Percentiles rank a stretch among this genome's conserved stretches.
These are phyloP conservation scores for Hydractinia symbiolongicarpus DNA, from an alignment of 30 jellyfish, hydroid and myxozoan species.

Conservation along the genomic window DNA sequence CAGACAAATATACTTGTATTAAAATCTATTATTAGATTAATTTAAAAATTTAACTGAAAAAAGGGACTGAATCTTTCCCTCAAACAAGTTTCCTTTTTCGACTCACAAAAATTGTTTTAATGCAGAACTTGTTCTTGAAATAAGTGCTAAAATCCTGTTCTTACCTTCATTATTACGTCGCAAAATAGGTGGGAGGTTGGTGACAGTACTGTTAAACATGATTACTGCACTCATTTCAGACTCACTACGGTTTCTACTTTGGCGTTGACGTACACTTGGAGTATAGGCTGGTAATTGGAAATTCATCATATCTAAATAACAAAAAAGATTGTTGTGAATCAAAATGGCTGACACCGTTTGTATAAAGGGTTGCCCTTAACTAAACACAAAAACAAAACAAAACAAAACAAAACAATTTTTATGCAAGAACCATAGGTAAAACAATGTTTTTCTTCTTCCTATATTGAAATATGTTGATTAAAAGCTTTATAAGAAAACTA, in stretches of 20 bases:
- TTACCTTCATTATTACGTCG: slow-evolving; percentile 85
- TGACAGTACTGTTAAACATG: slow-evolving; percentile 84
- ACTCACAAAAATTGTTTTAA: too few relatives aligned
- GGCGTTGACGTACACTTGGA: slow-evolving; percentile 36
- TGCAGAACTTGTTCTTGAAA: not conserved
- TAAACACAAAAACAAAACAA: not conserved
- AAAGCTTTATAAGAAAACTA: too few relatives aligned
- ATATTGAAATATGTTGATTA: too few relatives aligned
- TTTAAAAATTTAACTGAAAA: too few relatives aligned
- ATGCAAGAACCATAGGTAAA: too few relatives aligned
- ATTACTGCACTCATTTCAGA: slow-evolving; percentile 97
- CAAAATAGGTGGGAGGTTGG: slow-evolving; percentile 86
- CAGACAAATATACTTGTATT: too few relatives aligned
- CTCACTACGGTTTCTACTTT: slow-evolving; percentile 52
- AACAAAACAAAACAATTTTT: not conserved
- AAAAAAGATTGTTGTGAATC: not conserved
- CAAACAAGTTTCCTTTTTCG: too few relatives aligned
- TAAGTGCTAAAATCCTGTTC: not conserved
- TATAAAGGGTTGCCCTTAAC: not conserved
- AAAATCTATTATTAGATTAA: too few relatives aligned
- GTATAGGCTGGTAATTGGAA: slow-evolving; percentile 40
- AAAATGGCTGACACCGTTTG: too few relatives aligned
- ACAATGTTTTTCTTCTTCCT: too few relatives aligned
- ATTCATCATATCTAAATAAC: slow-evolving; percentile 1
- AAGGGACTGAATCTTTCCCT: too few relatives aligned